Evolutionary conservation across 2,113 vertebrate species (phyloP).

Genomic region (Meleagris gallopavo): DNA sequence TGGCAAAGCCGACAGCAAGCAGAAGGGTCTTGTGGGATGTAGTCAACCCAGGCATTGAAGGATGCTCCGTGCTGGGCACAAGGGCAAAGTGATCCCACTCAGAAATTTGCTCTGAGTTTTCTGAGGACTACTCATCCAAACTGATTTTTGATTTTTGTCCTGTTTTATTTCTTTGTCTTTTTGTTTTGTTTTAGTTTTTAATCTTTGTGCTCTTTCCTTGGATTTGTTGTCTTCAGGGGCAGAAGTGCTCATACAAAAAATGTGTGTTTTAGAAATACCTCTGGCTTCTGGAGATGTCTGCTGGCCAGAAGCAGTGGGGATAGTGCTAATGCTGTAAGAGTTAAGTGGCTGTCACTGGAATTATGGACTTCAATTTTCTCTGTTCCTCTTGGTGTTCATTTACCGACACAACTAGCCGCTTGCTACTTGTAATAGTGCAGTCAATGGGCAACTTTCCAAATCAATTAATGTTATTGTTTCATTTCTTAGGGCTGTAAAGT

Average conservation of each 20-base stretch:
- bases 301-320: background rate
- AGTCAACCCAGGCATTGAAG: background rate
- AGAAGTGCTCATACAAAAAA: background rate
- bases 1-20: background rate
- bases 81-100: background rate
- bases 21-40: background rate
- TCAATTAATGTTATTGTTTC: slow-evolving; percentile 55
- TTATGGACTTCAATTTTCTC: background rate
- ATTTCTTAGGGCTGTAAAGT: slow-evolving; percentile 21
- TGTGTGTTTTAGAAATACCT: background rate
- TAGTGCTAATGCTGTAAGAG: background rate
- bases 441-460: slow-evolving; percentile 31
- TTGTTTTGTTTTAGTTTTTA: too few species aligned
- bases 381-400: background rate
- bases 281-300: background rate
- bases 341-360: background rate
- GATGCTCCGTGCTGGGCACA: background rate
- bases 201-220: background rate
- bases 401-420: background rate
- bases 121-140: background rate
- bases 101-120: background rate
- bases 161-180: background rate
- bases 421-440: background rate
- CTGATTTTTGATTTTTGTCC: background rate
- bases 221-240: background rate